Evolutionary conservation across 2,113 vertebrate species (phyloP).

Genomic region (Actenoides lindsayi): DNA sequence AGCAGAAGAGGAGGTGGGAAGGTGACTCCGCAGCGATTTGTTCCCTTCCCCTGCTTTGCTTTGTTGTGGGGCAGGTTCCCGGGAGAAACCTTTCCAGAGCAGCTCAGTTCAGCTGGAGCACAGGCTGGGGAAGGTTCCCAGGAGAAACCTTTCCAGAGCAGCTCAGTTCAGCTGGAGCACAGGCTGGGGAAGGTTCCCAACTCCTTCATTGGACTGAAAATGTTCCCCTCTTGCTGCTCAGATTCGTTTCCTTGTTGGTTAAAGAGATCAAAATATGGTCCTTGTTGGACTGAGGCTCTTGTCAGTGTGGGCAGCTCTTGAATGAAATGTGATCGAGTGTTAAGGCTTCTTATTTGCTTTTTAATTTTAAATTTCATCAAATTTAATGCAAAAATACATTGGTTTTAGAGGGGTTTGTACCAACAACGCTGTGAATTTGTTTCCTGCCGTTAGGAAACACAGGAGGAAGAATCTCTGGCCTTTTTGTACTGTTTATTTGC

Average conservation of each 20-base stretch:
- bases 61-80: neutral
- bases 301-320: too few species aligned
- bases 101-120: neutral
- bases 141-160: neutral
- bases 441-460: neutral
- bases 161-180: neutral
- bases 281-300: too few species aligned
- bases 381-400: too few species aligned
- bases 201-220: neutral
- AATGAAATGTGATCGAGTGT: too few species aligned
- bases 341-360: too few species aligned
- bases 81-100: neutral
- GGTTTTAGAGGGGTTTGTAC: neutral
- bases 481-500: neutral
- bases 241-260: neutral
- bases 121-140: neutral
- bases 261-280: too few species aligned
- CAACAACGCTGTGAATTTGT: accelerated
- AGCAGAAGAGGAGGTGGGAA: neutral
- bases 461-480: neutral
- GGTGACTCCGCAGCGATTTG: neutral
- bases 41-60: neutral
- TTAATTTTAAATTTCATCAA: too few species aligned
- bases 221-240: neutral
- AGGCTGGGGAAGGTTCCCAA: neutral